Base-by-base conservation (phyloP, 2,888 invertebrate genomes). In the Eledone cirrhosa region DNA sequence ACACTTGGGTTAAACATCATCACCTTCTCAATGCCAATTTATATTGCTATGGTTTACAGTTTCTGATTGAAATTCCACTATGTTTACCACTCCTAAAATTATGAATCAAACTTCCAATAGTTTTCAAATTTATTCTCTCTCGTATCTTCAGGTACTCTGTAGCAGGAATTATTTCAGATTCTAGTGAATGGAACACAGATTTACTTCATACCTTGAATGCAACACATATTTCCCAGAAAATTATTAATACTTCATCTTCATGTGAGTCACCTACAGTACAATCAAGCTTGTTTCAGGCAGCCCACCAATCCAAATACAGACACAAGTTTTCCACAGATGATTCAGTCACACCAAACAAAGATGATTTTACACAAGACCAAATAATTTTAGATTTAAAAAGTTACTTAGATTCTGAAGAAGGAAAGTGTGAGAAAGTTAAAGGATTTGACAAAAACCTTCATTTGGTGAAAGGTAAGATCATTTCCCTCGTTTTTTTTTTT, bases 381-480 rank as follows among this genome's bases (percentile, higher is more conserved):
- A 41, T 72, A 72, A n/a, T 72, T 13, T 0, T 72, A 24, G 27
- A 72, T 41, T 72, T 72, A 72, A 22, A 41, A 3, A 72, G 22
- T 72, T 72, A 33, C 41, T 41, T 72, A n/a, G 14, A 72, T 22
- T 72, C 72, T 5, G 41, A 5, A n/a, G 33, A 41, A 2, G 14
- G 31, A 22, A 33, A 33, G 11, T 41, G 33, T 63, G 24, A 41
- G 31, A n/a, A 14, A n/a, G 31, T 72, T 41, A 72, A 33, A 72
- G 80, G 82, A 13, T 85, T 80, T 81, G 85, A 86, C 78, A 84
- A 83, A 75, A 85, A 85, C 78, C 48, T 86, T n/a, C 67, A 79
- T 65, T 41, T 80, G 11, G 78, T 82, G 63, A 78, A 82, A 80
- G 83, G 84, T 84, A 82, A 79, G 5, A 41, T 41, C n/a, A n/a